Conservation (phyloP, 2,888 invertebrate species). For the Drosophila mercatorum region DNA sequence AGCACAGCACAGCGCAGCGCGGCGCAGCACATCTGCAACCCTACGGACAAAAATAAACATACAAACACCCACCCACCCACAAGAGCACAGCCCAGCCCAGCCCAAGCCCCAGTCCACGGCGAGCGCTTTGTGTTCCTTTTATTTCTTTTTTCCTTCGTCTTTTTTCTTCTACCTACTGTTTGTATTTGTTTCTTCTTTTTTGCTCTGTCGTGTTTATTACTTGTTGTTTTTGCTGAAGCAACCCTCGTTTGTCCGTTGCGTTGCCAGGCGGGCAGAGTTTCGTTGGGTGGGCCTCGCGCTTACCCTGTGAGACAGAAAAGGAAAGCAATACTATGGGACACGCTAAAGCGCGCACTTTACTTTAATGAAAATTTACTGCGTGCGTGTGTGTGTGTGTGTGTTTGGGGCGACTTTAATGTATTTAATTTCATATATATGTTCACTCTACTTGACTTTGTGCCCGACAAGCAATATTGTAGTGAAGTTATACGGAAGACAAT, state of each 20-base stretch:
- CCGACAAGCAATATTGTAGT: conserved; percentile 5
- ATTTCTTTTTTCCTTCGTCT: conserved; percentile 15
- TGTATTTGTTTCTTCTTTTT: conserved; percentile 19
- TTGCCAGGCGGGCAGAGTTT: conserved; percentile 50
- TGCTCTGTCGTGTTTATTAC: conserved; percentile 62
- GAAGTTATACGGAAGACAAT: conserved; percentile 9
- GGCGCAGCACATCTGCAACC: conserved; percentile 48
- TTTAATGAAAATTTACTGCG: conserved; percentile 57
- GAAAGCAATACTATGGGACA: conserved; percentile 11
- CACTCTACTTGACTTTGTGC: conserved; percentile 39
- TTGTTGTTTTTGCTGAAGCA: conserved; percentile 37
- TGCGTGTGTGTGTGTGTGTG: conserved; percentile 3
- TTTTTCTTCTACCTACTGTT: conserved; percentile 14
- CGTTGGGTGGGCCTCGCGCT: conserved; percentile 25
- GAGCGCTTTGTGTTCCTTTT: conserved; percentile 14
- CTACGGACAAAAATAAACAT: conserved; percentile 67
- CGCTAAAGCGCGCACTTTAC: conserved; percentile 40
- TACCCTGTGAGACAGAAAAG: conserved; percentile 1
- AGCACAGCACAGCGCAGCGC: neutral
- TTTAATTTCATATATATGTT: conserved; percentile 47
- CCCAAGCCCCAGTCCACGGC: conserved; percentile 24
- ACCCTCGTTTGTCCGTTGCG: conserved; percentile 43
- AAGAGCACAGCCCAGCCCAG: conserved; percentile 15
- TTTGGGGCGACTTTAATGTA: conserved; percentile 53
- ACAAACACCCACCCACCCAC: conserved; percentile 18